Percentiles rank a stretch among this genome's conserved stretches.
Conservation (phyloP, 1,140 invertebrate species). For the Cydia pomonella region DNA sequence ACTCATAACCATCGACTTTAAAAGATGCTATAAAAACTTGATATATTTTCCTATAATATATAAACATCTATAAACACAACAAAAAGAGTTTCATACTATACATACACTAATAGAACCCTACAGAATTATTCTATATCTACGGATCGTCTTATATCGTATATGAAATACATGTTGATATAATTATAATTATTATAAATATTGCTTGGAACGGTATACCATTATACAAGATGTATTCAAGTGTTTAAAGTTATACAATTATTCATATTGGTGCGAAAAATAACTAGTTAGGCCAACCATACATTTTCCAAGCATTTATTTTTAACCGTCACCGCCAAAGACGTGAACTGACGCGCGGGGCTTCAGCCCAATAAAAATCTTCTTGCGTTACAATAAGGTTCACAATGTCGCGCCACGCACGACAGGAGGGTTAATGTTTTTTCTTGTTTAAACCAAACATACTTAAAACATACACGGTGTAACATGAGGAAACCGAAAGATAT, state of each 20-base stretch:
- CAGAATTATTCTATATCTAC: constrained; percentile 37
- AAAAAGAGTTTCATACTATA: constrained; percentile 37
- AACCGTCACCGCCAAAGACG: too few species aligned
- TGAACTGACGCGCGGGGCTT: too few species aligned
- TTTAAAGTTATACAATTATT: constrained; percentile 21
- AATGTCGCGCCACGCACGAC: not conserved
- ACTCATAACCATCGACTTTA: constrained; percentile 41
- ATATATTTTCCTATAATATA: constrained; percentile 42
- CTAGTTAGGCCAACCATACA: not conserved
- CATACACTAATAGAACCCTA: constrained; percentile 49
- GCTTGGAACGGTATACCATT: constrained; percentile 31
- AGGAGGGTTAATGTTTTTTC: not conserved
- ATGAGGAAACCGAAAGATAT: too few species aligned
- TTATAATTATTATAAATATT: constrained; percentile 26
- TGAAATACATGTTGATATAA: constrained; percentile 9
- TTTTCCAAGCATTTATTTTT: constrained; percentile 5
- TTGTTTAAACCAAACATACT: not conserved
- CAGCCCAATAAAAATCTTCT: too few species aligned
- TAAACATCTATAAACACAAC: constrained; percentile 55
- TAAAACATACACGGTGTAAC: too few species aligned
- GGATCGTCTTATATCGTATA: constrained; percentile 7
- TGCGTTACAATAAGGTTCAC: too few species aligned
- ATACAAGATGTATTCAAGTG: constrained; percentile 26
- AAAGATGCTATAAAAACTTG: constrained; percentile 52
- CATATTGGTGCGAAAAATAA: constrained; percentile 23